Evolutionary conservation across 2,888 invertebrate genomes (phyloP).

Genomic region (Nomada hirtipes): DNA sequence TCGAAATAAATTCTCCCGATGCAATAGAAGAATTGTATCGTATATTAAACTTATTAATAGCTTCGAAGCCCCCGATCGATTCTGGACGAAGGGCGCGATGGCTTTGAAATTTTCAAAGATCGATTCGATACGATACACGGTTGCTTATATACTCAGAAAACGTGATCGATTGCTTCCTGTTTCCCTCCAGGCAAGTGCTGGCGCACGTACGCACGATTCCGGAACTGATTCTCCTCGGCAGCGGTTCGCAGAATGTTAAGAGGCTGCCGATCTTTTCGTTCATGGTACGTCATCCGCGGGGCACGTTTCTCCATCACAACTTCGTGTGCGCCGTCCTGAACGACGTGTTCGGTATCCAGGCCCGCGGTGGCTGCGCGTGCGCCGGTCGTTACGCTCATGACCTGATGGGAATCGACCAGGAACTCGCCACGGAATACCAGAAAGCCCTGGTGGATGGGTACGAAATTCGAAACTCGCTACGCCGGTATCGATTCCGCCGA

Average conservation of each 20-base stretch:
- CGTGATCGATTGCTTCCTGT: slow-evolving; percentile 55
- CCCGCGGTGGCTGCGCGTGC: slow-evolving; percentile 92
- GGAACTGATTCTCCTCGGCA: slow-evolving; percentile 92
- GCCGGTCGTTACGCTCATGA: slow-evolving; percentile 94
- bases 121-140: background rate
- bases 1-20: background rate
- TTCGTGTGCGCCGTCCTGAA: slow-evolving; percentile 94
- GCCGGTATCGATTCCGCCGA: background rate
- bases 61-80: slow-evolving; percentile 12
- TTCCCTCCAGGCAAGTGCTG: slow-evolving; percentile 89
- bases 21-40: background rate
- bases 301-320: slow-evolving; percentile 95
- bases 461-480: background rate
- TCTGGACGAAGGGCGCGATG: background rate
- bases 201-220: slow-evolving; percentile 92
- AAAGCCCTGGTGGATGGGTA: slow-evolving; percentile 88
- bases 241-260: slow-evolving; percentile 88
- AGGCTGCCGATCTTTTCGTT: slow-evolving; percentile 94
- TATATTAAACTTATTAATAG: background rate
- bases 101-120: background rate
- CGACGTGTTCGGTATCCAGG: slow-evolving; percentile 96
- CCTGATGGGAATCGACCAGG: slow-evolving; percentile 92
- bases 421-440: slow-evolving; percentile 91
- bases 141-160: background rate
- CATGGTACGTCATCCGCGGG: slow-evolving; percentile 92